phyloP scores from a whole-genome alignment of 2,113 vertebrate genomes.

The Thryonomys swinderianus region DNA sequence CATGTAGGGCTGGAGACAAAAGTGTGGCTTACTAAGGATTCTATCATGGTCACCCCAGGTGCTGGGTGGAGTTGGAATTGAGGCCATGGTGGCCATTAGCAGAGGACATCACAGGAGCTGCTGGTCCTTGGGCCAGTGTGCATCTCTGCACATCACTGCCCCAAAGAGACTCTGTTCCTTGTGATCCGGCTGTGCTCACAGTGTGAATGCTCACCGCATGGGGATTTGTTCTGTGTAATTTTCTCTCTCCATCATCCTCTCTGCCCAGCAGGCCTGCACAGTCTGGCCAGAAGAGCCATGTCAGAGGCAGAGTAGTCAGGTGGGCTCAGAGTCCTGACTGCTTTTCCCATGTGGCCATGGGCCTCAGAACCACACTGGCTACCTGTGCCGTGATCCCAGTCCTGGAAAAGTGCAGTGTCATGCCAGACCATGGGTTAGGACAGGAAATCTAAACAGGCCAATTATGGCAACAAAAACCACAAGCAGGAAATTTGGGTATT shows the following conservation, averaged over 20 bases:
- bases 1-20: not conserved
- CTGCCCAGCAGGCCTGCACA: no score
- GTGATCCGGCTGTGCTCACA: accelerated
- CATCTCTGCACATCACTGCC: accelerated
- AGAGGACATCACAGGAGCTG: not conserved
- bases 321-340: not conserved
- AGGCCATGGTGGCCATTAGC: not conserved
- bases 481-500: constrained; percentile 66
- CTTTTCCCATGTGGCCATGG: not conserved
- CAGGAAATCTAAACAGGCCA: constrained; percentile 35
- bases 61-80: not conserved
- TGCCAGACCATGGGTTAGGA: not conserved
- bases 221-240: not conserved
- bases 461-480: constrained; percentile 46
- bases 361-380: not conserved
- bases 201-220: accelerated
- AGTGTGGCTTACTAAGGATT: not conserved
- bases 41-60: not conserved
- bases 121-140: accelerated
- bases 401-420: not conserved
- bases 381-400: not conserved
- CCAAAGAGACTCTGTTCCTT: not conserved
- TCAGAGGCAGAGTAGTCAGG: not conserved
- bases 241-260: not conserved
- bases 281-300: not conserved